Evolutionary conservation across 2,888 invertebrate species (phyloP).

Genomic region (Sinopyrophorus schimmeli): DNA sequence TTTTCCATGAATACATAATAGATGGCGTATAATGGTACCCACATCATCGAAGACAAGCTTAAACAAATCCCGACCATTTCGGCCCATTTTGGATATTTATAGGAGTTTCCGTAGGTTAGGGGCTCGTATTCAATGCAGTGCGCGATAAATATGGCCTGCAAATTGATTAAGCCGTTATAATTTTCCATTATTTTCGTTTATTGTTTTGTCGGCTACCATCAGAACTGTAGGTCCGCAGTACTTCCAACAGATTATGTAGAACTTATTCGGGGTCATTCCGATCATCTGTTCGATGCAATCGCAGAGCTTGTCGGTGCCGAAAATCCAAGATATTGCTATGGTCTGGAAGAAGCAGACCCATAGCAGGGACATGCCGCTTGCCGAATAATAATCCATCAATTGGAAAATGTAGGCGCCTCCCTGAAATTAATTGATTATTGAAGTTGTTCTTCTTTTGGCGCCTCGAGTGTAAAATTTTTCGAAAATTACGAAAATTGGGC

Average conservation of each 20-base stretch:
- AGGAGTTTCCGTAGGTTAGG: slow-evolving; percentile 60
- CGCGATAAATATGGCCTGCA: slow-evolving; percentile 65
- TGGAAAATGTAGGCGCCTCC: slow-evolving; percentile 92
- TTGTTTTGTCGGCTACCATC: slow-evolving; percentile 52
- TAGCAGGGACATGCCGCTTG: slow-evolving; percentile 62
- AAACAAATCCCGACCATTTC: slow-evolving; percentile 63
- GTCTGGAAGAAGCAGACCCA: slow-evolving; percentile 68
- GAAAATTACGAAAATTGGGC: slow-evolving; percentile 3
- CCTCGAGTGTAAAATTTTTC: slow-evolving; percentile 4
- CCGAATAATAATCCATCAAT: slow-evolving; percentile 76
- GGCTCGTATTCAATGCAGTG: slow-evolving; percentile 64
- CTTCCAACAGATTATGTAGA: slow-evolving; percentile 65
- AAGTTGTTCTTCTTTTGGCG: too few species aligned
- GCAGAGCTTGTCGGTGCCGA: slow-evolving; percentile 62
- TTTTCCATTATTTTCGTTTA: not conserved
- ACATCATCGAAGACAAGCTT: slow-evolving; percentile 67
- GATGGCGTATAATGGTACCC: slow-evolving; percentile 65
- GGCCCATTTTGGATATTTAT: slow-evolving; percentile 65
- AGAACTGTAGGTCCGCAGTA: slow-evolving; percentile 63
- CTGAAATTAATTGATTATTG: slow-evolving; percentile 59
- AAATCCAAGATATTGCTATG: slow-evolving; percentile 63
- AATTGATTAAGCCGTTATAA: slow-evolving; percentile 29
- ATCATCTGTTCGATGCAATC: slow-evolving; percentile 68
- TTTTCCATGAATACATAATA: slow-evolving; percentile 61
- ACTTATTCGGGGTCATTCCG: slow-evolving; percentile 58